These are phyloP conservation scores for Tiliqua scincoides DNA, from an alignment of 2,113 vertebrate genomes.

Conservation along the genomic window DNA sequence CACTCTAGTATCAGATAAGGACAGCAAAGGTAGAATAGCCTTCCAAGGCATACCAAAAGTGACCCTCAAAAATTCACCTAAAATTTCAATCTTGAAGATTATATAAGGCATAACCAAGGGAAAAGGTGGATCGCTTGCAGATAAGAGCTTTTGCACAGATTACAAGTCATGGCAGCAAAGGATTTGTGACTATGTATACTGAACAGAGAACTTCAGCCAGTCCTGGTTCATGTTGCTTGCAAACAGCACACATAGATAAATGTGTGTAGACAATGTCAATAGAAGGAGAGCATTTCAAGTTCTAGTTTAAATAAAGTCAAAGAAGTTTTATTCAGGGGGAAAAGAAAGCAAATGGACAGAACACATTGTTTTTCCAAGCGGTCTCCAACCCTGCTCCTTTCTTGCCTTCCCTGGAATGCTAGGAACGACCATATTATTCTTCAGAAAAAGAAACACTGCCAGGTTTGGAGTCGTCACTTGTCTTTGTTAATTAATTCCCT, in stretches of 20 bases:
- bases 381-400: constrained; percentile 12
- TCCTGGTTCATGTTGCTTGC: neutral
- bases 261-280: neutral
- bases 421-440: constrained; percentile 11
- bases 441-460: neutral
- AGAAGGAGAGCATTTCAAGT: neutral
- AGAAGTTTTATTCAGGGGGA: neutral
- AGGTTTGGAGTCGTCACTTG: constrained; percentile 42
- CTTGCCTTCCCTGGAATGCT: constrained; percentile 7
- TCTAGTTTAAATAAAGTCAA: neutral
- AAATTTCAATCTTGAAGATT: neutral
- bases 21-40: neutral
- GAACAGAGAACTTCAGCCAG: neutral
- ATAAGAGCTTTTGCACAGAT: too few relatives aligned
- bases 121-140: neutral
- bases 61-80: neutral
- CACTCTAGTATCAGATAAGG: neutral
- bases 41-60: neutral
- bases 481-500: constrained; percentile 41
- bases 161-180: neutral
- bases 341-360: neutral
- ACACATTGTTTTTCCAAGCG: neutral
- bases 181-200: neutral
- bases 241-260: neutral
- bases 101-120: neutral